Evolutionary conservation across 2,888 invertebrate genomes (phyloP), one percentile per base, ranked within the genome.

Genomic region (Pandemis heparana): DNA sequence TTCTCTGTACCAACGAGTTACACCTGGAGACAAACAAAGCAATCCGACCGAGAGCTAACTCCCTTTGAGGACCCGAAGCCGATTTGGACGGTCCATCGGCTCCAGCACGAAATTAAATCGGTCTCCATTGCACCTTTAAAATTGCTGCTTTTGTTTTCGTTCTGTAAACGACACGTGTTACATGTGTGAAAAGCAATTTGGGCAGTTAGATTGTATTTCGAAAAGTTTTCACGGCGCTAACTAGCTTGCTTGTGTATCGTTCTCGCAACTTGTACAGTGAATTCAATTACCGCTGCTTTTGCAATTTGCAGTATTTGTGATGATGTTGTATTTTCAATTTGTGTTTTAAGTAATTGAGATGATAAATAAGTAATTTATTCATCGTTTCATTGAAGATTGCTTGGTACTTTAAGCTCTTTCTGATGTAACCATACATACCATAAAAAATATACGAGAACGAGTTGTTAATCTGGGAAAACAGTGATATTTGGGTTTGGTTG

Each of bases 11-110:
- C 65, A 14, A 53, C 23, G 39, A 8, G 60, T 59, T 46, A 63
- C 68, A 73, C 63, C 48, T 70, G 60, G 38, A 18, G 39, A 65
- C 70, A 74, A 74, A 64, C 69, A 65, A 64, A 60, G 41, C 69
- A 70, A 74, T 65, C 53, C 46, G n/a, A 59, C 14, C 61, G 46
- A n/a, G 48, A 60, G 12, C 48, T n/a, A 16, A 51, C n/a, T 51
- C 18, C 60, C 74, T 70, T 70, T 74, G 70, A 74, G 63, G 65
- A 51, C 51, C 53, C 38, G 70, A 65, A 70, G 70, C 74, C 53
- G 64, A 70, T 74, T 70, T 64, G 32, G 70, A 53, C 64, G 64
- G 74, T 65, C 64, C 74, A 70, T 59, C 72, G 62, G 62, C 23
- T 68, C 23, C 51, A 16, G 48, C 48, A 56, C 14, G 51, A 51